These are phyloP conservation scores for Gallinago nigripennis DNA, from an alignment of 2,797 vertebrate genomes.

Conservation along the genomic window DNA sequence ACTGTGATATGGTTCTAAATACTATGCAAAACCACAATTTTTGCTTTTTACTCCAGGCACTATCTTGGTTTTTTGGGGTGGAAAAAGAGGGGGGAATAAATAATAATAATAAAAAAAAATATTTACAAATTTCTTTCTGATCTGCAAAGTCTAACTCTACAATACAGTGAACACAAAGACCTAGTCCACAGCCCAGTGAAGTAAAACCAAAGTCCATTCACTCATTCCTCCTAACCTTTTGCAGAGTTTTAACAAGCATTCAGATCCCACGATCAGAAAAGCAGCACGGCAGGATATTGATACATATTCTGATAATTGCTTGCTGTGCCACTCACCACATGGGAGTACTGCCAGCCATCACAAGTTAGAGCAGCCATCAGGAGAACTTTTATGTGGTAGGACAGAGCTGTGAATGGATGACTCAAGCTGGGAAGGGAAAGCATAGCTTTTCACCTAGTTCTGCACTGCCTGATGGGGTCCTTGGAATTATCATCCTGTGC, in stretches of 20 bases:
- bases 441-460: accelerated
- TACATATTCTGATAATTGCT: neutral
- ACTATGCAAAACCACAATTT: neutral
- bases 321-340: neutral
- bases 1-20: neutral
- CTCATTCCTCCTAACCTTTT: neutral
- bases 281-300: neutral
- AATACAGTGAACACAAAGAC: too few species aligned
- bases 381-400: neutral
- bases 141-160: neutral
- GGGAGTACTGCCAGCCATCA: neutral
- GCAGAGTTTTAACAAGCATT: neutral
- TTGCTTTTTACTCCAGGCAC: neutral
- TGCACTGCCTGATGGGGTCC: neutral
- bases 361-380: neutral
- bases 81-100: too few species aligned
- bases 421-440: neutral
- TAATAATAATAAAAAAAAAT: neutral
- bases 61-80: neutral
- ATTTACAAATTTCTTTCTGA: neutral
- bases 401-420: neutral
- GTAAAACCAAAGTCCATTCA: neutral
- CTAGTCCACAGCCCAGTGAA: neutral
- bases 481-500: neutral
- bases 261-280: neutral